A percentile compares a stretch with the other conserved stretches of the same genome.
phyloP scores from a whole-genome alignment of 1,140 invertebrate species.

The Cydia strobilella region DNA sequence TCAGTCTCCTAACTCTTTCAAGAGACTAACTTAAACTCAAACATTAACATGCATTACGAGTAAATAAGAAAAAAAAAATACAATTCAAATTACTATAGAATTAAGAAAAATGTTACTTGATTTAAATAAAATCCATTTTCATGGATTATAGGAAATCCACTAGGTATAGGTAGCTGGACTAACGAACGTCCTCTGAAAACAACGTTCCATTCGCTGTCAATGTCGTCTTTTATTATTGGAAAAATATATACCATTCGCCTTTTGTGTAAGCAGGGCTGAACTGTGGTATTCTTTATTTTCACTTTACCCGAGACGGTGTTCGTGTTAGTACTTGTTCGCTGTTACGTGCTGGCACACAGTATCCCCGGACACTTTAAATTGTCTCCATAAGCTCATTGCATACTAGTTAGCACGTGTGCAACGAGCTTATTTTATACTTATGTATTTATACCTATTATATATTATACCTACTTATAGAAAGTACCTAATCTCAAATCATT shows the following conservation, averaged over 20 bases:
- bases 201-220: background rate
- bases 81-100: too few relatives aligned
- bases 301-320: background rate
- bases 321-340: background rate
- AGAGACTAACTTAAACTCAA: too few relatives aligned
- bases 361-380: background rate
- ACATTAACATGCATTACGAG: too few relatives aligned
- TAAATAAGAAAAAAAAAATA: too few relatives aligned
- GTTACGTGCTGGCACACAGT: background rate
- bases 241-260: slow-evolving; percentile 3
- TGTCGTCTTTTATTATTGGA: slow-evolving; percentile 11
- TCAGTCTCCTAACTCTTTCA: too few relatives aligned
- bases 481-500: background rate
- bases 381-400: background rate
- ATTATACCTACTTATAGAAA: too few relatives aligned
- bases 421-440: background rate
- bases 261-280: background rate
- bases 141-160: background rate
- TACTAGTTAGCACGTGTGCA: slow-evolving; percentile 10
- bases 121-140: background rate
- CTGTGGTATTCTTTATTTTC: background rate
- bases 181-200: slow-evolving; percentile 1
- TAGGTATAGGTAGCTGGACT: background rate
- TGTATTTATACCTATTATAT: too few relatives aligned
- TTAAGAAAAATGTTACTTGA: too few relatives aligned